These are phyloP conservation scores for Rotaria socialis DNA, from an alignment of 2,888 invertebrate genomes.

Conservation along the genomic window DNA sequence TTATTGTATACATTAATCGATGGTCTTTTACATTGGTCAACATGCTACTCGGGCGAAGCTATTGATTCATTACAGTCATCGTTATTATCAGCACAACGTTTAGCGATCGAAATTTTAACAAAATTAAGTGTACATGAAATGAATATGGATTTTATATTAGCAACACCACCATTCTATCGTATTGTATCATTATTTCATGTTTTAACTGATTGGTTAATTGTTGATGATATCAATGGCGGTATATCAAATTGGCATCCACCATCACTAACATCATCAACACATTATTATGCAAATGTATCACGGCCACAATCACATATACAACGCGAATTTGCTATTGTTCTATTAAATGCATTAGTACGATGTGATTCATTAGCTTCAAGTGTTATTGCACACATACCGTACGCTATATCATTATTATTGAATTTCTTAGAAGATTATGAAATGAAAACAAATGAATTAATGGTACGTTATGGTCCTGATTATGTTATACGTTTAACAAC, in stretches of 20 bases:
- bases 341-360: slow-evolving; percentile 81
- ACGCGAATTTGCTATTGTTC: slow-evolving; percentile 91
- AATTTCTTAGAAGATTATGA: slow-evolving; percentile 93
- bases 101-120: slow-evolving; percentile 90
- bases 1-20: slow-evolving; percentile 72
- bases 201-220: slow-evolving; percentile 40
- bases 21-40: slow-evolving; percentile 92
- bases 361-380: slow-evolving; percentile 60
- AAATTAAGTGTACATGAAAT: slow-evolving; percentile 93
- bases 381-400: slow-evolving; percentile 74
- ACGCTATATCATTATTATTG: slow-evolving; percentile 78
- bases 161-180: slow-evolving; percentile 70
- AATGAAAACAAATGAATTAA: slow-evolving; percentile 54
- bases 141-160: slow-evolving; percentile 93
- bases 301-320: slow-evolving; percentile 71
- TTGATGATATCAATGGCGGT: background rate
- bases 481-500: slow-evolving; percentile 22
- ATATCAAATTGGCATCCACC: slow-evolving; percentile 15
- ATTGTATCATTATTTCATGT: slow-evolving; percentile 39
- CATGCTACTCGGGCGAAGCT: slow-evolving; percentile 89
- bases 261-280: background rate
- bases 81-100: slow-evolving; percentile 73
- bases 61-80: slow-evolving; percentile 83
- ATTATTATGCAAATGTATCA: slow-evolving; percentile 63
- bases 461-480: slow-evolving; percentile 34